Evolutionary conservation across 2,888 invertebrate genomes (phyloP), one percentile per base, ranked within the genome.

Genomic region (Bombyx huttoni): DNA sequence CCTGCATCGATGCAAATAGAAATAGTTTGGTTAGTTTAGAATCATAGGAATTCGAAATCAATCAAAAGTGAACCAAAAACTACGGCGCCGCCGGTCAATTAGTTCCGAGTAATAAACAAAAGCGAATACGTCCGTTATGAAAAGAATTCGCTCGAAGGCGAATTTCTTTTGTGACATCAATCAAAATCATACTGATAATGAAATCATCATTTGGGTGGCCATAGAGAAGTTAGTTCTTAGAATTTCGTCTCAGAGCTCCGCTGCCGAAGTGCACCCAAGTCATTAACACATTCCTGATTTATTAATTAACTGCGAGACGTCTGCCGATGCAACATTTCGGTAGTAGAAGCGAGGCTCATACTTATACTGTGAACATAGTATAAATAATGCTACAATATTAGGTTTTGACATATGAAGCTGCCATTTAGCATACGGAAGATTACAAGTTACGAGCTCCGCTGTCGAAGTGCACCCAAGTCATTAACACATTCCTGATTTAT

Each of bases 141-240:
- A 64, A 76, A 75, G 87, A 87, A 88, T 88, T 78, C 77, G 78
- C 66, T 75, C 73, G 75, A 65, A 71, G 70, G 73, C 73, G 68
- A 74, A 80, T 79, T 88, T 87, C 81, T 87, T 88, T 71, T 78
- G 81, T 75, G 69, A 72, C 84, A 87, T 88, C 88, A 87, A 88
- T 88, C 88, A 88, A 88, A 87, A 88, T 87, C 86, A 87, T 87
- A 86, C 83, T 75, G 84, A 86, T 88, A 87, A 88, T 88, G 83
- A 87, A 87, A 87, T 85, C 87, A 88, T 87, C 87, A 87, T 86
- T 85, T 86, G 88, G 88, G 87, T 87, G 88, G 88, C 84, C 87
- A 82, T 87, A 85, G 83, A 85, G 78, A 78, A 75, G 70, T 67
- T 67, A 64, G 56, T 86, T 86, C 87, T 63, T 57, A 78, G 87